Evolutionary conservation across 2,888 invertebrate genomes (phyloP).

Genomic region (Argyra leucocephala): DNA sequence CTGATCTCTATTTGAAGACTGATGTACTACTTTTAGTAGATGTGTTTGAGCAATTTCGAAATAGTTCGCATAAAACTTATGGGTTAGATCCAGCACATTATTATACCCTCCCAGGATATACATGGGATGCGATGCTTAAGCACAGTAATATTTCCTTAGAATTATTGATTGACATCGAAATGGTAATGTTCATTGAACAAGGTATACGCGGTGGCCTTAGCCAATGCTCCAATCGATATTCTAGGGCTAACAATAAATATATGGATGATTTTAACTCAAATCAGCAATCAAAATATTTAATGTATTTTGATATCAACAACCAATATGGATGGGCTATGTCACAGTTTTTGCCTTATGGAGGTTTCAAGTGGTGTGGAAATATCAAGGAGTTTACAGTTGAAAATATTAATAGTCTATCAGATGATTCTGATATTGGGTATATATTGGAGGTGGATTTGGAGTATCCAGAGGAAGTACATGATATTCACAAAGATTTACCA

Average conservation of each 20-base stretch:
- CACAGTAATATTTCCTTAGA: conserved; percentile 24
- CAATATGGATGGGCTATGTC: too few species aligned
- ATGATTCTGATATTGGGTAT: too few species aligned
- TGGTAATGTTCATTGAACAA: neutral
- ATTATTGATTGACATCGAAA: neutral
- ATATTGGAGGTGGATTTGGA: too few species aligned
- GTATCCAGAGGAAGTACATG: too few species aligned
- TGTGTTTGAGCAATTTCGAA: conserved; percentile 15
- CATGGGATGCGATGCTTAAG: conserved; percentile 12
- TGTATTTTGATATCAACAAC: too few species aligned
- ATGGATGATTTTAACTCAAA: too few species aligned
- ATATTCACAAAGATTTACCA: too few species aligned
- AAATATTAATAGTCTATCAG: too few species aligned
- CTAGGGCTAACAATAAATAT: neutral
- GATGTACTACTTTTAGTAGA: conserved; percentile 23
- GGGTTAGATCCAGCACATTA: conserved; percentile 13
- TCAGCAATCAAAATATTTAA: too few species aligned
- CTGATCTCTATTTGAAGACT: neutral
- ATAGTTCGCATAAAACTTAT: conserved; percentile 3
- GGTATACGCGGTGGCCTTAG: neutral
- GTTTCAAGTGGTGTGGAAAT: too few species aligned
- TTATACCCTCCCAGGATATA: conserved; percentile 12
- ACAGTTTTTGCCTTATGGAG: too few species aligned
- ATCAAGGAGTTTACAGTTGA: too few species aligned
- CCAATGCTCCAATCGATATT: neutral